Percentiles rank a stretch among this genome's conserved stretches.
Conservation (phyloP, 1,140 invertebrate species). For the Probaryconus sp. region DNA sequence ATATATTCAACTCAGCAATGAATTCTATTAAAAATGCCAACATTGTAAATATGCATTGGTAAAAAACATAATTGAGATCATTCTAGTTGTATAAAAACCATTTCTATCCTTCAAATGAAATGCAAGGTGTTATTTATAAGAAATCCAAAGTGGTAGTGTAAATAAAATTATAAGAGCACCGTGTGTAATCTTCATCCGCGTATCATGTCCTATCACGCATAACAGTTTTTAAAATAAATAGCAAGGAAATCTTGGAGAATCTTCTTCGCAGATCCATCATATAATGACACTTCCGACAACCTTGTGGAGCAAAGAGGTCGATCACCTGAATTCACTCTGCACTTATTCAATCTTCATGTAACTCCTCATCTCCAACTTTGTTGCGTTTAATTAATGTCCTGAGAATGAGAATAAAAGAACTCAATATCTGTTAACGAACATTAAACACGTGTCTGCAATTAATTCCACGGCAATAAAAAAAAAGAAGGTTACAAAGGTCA, state of each 20-base stretch:
- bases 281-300: constrained; percentile 51
- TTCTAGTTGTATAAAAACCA: too few species aligned
- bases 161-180: constrained; percentile 32
- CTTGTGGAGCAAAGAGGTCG: constrained; percentile 26
- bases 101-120: too few species aligned
- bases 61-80: too few species aligned
- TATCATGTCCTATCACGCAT: constrained; percentile 36
- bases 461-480: too few species aligned
- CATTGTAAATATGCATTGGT: too few species aligned
- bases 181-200: constrained; percentile 6
- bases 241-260: constrained; percentile 28
- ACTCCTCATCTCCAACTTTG: constrained; percentile 1
- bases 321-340: constrained; percentile 21
- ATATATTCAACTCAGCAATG: too few species aligned
- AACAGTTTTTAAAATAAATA: constrained; percentile 37
- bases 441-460: too few species aligned
- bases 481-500: too few species aligned
- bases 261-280: constrained; percentile 3
- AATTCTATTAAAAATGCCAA: too few species aligned
- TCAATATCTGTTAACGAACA: too few species aligned
- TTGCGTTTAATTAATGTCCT: constrained; percentile 18
- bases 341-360: constrained; percentile 15
- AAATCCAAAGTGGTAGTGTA: constrained; percentile 23
- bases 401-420: constrained; percentile 20
- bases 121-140: constrained; percentile 19